Evolutionary conservation across 2,113 vertebrate species (phyloP).

Genomic region (Gadus macrocephalus): DNA sequence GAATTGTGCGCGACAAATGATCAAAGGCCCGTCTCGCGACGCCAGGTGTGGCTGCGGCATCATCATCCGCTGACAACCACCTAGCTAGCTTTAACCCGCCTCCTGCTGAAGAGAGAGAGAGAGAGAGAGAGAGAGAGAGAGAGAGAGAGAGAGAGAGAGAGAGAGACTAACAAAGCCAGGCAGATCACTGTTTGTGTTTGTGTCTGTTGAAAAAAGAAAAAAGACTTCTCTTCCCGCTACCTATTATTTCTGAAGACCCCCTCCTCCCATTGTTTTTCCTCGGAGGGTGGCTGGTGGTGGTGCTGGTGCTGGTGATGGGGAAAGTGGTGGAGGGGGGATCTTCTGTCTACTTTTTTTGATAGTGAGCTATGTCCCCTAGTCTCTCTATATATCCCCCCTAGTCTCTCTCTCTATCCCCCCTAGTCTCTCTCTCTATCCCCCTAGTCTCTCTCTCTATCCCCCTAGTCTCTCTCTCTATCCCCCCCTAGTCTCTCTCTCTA

Average conservation of each 20-base stretch:
- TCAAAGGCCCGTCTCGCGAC: constrained; percentile 65
- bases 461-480: too few species aligned
- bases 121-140: not conserved
- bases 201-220: constrained; percentile 27
- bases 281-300: too few species aligned
- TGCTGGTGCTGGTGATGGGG: constrained; percentile 1
- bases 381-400: not conserved
- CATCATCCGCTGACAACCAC: constrained; percentile 64
- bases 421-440: not conserved
- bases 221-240: constrained; percentile 31
- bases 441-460: too few species aligned
- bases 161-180: constrained; percentile 55
- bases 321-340: constrained; percentile 28
- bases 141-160: not conserved
- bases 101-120: not conserved
- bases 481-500: too few species aligned
- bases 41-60: constrained; percentile 68
- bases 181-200: constrained; percentile 54
- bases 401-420: constrained; percentile 30
- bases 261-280: constrained; percentile 31
- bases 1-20: constrained; percentile 74
- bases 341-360: constrained; percentile 32
- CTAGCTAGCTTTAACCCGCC: constrained; percentile 31
- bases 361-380: constrained; percentile 50
- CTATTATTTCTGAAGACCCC: constrained; percentile 60